Evolutionary conservation across 2,888 invertebrate genomes (phyloP), one percentile per base, ranked within the genome.

Genomic region (Cartodere bifasciata): DNA sequence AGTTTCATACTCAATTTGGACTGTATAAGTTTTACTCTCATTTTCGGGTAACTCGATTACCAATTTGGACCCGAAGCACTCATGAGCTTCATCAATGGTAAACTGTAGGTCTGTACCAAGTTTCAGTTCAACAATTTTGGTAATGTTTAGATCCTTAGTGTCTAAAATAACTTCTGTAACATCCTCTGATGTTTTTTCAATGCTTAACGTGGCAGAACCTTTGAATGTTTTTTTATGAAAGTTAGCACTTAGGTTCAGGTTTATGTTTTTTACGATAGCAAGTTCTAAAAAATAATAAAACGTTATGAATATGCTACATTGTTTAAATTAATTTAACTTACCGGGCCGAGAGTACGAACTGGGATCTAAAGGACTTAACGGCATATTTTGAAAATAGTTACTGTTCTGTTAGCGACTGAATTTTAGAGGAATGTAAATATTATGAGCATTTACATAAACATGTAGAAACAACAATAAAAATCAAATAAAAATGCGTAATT

Each of bases 301-400:
- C 10, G 10, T 9, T 23, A 6, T 10, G 6, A 28, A 32, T n/a
- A 28, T 17, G 28, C 28, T 25, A 11, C 12, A 14, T 13, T 21
- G 13, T 34, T 26, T 31, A 20, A 9, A 34, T n/a, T n/a, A n/a
- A n/a, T n/a, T n/a, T n/a, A n/a, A 33, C 28, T 60, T 64, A 71
- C 86, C 84, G 43, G 87, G 84, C 47, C 78, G 69, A 2, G 86
- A 79, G 59, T 72, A 86, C 0, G 87, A 87, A 50, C 75, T 82
- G 0, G 88, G 87, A 67, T 88, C 88, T 35, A 68, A 59, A 29
- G 74, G 73, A 59, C 84, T 81, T 43, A 84, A 61, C 45, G 53
- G 52, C 45, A 48, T 27, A n/a, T n/a, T n/a, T n/a, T n/a, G n/a
- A n/a, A n/a, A n/a, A n/a, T n/a, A n/a, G n/a, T n/a, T n/a, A n/a